Base-by-base conservation (phyloP, 2,888 invertebrate species). In the Lacanobia wlatinum region DNA sequence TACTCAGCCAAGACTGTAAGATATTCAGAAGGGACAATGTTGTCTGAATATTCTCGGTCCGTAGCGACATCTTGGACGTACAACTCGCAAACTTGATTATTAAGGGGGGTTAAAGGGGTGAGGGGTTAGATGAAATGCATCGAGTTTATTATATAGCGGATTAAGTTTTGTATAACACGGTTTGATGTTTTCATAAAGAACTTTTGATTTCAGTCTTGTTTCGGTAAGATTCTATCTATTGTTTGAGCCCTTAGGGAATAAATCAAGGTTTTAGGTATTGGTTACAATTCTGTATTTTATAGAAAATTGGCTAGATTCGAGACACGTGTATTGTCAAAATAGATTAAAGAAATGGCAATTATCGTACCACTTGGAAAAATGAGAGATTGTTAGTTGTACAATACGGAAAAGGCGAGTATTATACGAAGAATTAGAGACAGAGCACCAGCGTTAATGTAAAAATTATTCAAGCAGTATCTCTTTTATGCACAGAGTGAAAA, bases 51-150 rank as follows among this genome's bases (percentile, higher is more conserved):
- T 91, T 91, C 89, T 82, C 85, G 86, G 88, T 86, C 87, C 88
- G 87, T 87, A 90, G 93, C 91, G 91, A 93, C 94, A 93, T 94
- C 94, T 94, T 91, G 92, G 92, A 88, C 89, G 83, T 88, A 91
- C 81, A 86, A 86, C 90, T 93, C 89, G 86, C 89, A 91, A 94
- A 95, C 94, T 94, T 92, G 94, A 95, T 94, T 94, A 94, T 92
- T 89, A 87, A 87, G 88, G 89, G 88, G 88, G 83, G 67, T 56
- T 61, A 56, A 68, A 72, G 59, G 74, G 82, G 76, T 68, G 46
- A 34, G 40, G n/a, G 55, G 40, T 50, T 74, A 80, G 83, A 85
- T 85, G 87, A 90, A 86, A 87, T 90, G 90, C 88, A 90, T 86
- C 86, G 82, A 85, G 80, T 87, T 83, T 86, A 84, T 77, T 76